Percentiles rank a stretch among this genome's conserved stretches.
Evolutionary conservation across 1,140 invertebrate genomes (phyloP).

Genomic region (Achroia grisella): DNA sequence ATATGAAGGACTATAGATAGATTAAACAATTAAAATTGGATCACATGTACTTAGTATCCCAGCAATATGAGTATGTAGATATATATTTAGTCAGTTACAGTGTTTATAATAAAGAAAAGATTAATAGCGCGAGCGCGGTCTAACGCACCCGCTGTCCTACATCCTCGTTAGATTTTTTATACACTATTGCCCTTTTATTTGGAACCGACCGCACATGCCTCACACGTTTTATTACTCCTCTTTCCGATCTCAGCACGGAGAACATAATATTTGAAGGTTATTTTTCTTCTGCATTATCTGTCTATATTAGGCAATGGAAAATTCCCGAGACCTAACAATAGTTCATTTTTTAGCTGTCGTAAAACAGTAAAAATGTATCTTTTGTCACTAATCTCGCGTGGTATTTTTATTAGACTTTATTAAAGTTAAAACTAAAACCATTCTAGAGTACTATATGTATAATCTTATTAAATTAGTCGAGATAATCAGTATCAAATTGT

Average conservation of each 20-base stretch:
- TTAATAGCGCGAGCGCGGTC: conserved; percentile 41
- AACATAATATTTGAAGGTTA: conserved; percentile 20
- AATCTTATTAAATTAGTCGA: too few relatives aligned
- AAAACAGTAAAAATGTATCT: too few relatives aligned
- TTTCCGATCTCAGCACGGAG: conserved; percentile 24
- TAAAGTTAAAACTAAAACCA: too few relatives aligned
- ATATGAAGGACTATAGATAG: too few relatives aligned
- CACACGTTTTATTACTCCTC: conserved; percentile 45
- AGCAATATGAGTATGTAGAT: too few relatives aligned
- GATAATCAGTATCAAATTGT: too few relatives aligned
- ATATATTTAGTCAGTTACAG: conserved; percentile 49
- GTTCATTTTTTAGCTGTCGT: too few relatives aligned
- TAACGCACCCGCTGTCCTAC: conserved; percentile 34
- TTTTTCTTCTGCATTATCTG: conserved; percentile 17
- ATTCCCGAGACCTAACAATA: neutral
- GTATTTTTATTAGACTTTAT: too few relatives aligned
- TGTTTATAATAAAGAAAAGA: conserved; percentile 65
- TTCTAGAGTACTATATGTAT: too few relatives aligned
- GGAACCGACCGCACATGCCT: conserved; percentile 36
- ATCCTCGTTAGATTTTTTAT: conserved; percentile 49
- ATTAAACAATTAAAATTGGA: too few relatives aligned
- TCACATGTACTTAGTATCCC: too few relatives aligned
- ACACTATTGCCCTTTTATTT: conserved; percentile 43
- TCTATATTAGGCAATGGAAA: conserved; percentile 3
- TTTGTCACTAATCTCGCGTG: too few relatives aligned